phyloP scores from a whole-genome alignment of 2,113 vertebrate genomes.

The Labeo catla region DNA sequence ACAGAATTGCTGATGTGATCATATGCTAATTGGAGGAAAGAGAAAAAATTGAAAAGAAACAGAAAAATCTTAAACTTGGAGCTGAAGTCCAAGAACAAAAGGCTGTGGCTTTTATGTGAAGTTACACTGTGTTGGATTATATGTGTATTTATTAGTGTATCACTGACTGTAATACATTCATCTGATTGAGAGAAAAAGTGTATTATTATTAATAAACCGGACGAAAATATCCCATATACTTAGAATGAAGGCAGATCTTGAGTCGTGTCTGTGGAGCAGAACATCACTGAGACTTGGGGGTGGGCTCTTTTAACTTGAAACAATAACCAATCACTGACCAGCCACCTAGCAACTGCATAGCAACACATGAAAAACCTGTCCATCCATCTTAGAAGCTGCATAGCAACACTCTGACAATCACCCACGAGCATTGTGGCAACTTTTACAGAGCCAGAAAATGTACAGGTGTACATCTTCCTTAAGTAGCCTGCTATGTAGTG shows the following conservation, averaged over 20 bases:
- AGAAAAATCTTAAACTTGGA: neutral
- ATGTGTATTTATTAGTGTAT: neutral
- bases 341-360: constrained; percentile 29
- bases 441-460: neutral
- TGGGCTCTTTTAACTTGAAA: neutral
- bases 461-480: neutral
- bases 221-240: neutral
- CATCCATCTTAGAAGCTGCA: neutral
- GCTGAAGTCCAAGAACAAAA: neutral
- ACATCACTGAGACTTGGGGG: neutral
- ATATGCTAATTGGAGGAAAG: constrained; percentile 38
- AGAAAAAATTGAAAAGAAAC: constrained; percentile 21
- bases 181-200: neutral
- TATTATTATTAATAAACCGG: neutral
- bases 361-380: neutral
- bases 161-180: too few species aligned
- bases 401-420: neutral
- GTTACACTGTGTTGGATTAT: neutral
- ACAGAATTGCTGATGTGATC: constrained; percentile 52
- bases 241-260: neutral
- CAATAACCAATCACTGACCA: constrained; percentile 5
- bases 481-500: neutral
- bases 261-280: neutral
- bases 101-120: neutral
- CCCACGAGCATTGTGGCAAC: neutral